Base-by-base conservation (phyloP, 2,113 vertebrate genomes). In the Vulpes ferrilata region DNA sequence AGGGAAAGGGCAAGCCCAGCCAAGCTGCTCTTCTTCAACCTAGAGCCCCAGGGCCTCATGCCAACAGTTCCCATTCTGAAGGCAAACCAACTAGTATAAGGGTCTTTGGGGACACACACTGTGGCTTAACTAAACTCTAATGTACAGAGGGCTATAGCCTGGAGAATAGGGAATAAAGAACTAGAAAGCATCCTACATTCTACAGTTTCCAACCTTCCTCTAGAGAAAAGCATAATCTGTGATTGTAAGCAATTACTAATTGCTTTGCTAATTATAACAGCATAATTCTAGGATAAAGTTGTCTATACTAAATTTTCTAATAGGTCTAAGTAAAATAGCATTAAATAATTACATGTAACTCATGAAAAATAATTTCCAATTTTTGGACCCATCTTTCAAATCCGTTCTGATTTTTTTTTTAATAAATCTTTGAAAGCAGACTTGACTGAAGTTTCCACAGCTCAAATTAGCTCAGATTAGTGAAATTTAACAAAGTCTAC, bases 401-500 rank as follows among this genome's bases (percentile, higher is more conserved):
- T 23, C 38, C 76, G 35, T 95, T 86, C 65, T 62, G 65, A 78
- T 73, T 95, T 71, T 87, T 80, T 65, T 53, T 17, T 11, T 32
- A 83, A 67, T 43, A 86, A 19, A 71, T 88, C 78, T 94, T 91
- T 88, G 53, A 96, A 93, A 97, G 60, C 55, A 82, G 43, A 25
- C 35, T 95, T 65, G 23, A 55, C 55, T 73, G 0, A 78, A n/a
- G 62, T 89, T 96, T 89, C 82, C n/a, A 87, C 59, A 93, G 48
- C 27, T 83, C 64, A 32, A 30, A 67, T 32, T 51, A 82, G 78
- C 55, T 93, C 73, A 60, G 25, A 71, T 78, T 48, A 65, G 13
- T 57, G 55, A 76, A 88, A 30, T 43, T 86, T 76, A 86, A 90
- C 30, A 65, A 57, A 67, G 43, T 59, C 51, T 15, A 30, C 48